phyloP scores from a whole-genome alignment of 2,888 invertebrate species.

The Phlogophora meticulosa region DNA sequence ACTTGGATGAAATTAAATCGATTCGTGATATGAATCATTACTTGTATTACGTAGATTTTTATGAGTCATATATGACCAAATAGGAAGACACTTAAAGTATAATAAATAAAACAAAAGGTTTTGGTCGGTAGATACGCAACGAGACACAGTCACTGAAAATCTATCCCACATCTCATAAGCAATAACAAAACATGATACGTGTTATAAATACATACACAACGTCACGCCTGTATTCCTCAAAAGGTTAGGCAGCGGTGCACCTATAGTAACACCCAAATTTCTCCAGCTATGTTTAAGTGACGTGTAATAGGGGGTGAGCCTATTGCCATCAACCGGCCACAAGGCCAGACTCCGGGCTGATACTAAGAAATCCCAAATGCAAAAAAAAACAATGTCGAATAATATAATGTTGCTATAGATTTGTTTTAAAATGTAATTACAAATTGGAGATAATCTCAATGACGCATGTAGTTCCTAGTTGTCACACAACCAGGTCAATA shows the following conservation, averaged over 20 bases:
- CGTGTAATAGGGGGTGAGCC: too few species aligned
- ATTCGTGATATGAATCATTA: slow-evolving; percentile 12
- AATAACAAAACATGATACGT: not conserved
- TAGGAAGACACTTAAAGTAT: not conserved
- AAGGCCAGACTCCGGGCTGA: too few species aligned
- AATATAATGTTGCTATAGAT: not conserved
- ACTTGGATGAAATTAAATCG: not conserved
- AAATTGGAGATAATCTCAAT: slow-evolving; percentile 39
- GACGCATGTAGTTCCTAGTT: slow-evolving; percentile 30
- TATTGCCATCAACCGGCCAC: too few species aligned
- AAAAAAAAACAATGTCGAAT: too few species aligned
- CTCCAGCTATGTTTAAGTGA: too few species aligned
- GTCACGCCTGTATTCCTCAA: too few species aligned
- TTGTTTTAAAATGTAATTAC: slow-evolving; percentile 9
- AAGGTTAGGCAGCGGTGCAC: too few species aligned
- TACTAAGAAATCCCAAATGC: too few species aligned
- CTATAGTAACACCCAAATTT: too few species aligned
- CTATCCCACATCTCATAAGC: not conserved
- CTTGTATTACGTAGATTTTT: not conserved
- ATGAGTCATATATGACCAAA: slow-evolving; percentile 12
- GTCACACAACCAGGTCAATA: slow-evolving; percentile 28
- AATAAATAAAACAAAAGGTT: not conserved
- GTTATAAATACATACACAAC: not conserved
- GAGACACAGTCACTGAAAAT: not conserved
- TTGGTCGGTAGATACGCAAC: not conserved